Conservation (phyloP, 2,113 vertebrate species). For the Cyanistes caeruleus region DNA sequence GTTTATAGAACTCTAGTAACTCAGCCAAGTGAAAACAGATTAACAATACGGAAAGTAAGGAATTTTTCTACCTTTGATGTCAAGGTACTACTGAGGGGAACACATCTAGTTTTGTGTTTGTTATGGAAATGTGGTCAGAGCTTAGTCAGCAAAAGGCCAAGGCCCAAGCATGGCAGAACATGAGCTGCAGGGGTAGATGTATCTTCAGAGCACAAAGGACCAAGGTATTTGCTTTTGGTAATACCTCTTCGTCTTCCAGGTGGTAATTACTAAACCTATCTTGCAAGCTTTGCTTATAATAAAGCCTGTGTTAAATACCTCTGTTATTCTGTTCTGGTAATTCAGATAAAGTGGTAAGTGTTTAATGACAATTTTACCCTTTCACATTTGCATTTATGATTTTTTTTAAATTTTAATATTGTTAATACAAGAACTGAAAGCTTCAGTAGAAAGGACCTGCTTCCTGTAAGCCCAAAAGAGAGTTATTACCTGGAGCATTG, state of each 20-base stretch:
- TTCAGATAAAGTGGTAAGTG: background rate
- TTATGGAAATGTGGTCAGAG: background rate
- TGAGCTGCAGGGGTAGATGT: background rate
- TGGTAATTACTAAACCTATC: background rate
- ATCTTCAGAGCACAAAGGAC: background rate
- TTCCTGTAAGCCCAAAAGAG: background rate
- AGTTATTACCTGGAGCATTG: background rate
- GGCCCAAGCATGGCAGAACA: background rate
- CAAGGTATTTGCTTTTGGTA: background rate
- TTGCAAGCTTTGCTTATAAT: background rate
- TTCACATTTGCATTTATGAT: background rate
- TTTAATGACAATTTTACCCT: background rate
- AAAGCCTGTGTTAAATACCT: background rate
- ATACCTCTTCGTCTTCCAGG: background rate
- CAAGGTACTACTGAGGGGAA: background rate
- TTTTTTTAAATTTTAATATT: background rate
- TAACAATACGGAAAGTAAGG: background rate
- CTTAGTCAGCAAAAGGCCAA: background rate
- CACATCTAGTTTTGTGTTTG: background rate
- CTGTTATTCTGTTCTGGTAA: background rate
- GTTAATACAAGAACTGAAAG: background rate
- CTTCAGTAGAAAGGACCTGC: background rate
- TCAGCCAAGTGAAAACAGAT: slow-evolving; percentile 8
- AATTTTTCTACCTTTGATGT: background rate
- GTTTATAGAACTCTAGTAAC: background rate